Percentiles rank a stretch among this genome's conserved stretches.
Evolutionary conservation across 2,113 vertebrate genomes (phyloP).

Genomic region (Pachypanchax playfairii): DNA sequence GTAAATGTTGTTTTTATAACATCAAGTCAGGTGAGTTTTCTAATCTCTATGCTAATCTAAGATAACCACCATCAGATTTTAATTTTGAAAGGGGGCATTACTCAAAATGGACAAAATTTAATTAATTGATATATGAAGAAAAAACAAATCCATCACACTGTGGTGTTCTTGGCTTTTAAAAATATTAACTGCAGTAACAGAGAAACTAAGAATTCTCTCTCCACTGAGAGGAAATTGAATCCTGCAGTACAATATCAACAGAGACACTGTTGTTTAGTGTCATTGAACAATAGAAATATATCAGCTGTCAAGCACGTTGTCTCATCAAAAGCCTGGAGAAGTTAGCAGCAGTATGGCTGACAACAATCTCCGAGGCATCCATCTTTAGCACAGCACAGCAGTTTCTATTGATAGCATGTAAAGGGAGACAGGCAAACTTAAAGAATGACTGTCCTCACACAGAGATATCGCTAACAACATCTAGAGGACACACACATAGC

Average conservation of each 20-base stretch:
- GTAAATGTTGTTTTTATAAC: too few species aligned
- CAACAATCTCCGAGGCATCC: constrained; percentile 75
- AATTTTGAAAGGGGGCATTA: too few species aligned
- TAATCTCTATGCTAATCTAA: too few species aligned
- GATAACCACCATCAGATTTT: too few species aligned
- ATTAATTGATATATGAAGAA: neutral
- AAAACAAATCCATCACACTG: neutral
- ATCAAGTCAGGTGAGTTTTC: too few species aligned
- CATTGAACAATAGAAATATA: constrained; percentile 71
- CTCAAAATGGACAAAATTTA: too few species aligned
- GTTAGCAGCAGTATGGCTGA: constrained; percentile 62
- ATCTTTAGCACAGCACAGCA: constrained; percentile 71
- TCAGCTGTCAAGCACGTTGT: constrained; percentile 58
- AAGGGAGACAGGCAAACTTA: constrained; percentile 71
- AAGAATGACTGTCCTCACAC: constrained; percentile 73
- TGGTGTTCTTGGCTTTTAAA: neutral
- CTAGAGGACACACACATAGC: constrained; percentile 79
- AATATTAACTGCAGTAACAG: neutral
- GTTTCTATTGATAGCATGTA: constrained; percentile 72
- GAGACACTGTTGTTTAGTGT: constrained; percentile 49
- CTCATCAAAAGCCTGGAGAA: constrained; percentile 68
- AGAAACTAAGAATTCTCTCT: constrained; percentile 15
- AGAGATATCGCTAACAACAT: constrained; percentile 71
- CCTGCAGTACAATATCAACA: constrained; percentile 57
- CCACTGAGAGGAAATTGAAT: constrained; percentile 15